Conservation (phyloP, 35 echinoderm and acorn worm species). For the Diadema setosum region DNA sequence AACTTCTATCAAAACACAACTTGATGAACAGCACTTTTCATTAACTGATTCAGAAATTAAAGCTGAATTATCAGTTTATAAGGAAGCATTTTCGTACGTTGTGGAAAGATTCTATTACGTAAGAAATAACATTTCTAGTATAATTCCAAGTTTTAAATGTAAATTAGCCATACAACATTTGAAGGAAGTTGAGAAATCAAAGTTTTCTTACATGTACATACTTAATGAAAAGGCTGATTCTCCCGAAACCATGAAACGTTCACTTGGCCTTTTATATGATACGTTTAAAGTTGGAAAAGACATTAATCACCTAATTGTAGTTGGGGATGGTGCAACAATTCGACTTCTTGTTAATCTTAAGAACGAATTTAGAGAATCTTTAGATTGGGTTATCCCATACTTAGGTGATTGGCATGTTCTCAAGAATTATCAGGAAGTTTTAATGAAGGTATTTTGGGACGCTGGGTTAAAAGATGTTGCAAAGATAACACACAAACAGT, state of each 20-base stretch:
- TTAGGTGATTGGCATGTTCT: slow-evolving; percentile 85
- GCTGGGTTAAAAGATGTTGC: slow-evolving; percentile 60
- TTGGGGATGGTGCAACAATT: slow-evolving; percentile 79
- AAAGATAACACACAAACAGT: slow-evolving; percentile 9
- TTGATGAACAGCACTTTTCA: not conserved
- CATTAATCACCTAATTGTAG: slow-evolving; percentile 52
- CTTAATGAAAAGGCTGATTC: slow-evolving; percentile 20
- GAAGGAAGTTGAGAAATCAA: not conserved
- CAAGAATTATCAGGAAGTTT: slow-evolving; percentile 68
- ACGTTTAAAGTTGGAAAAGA: slow-evolving; percentile 21
- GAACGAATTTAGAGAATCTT: no score
- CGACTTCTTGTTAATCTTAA: no score
- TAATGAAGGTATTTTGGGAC: slow-evolving; percentile 69
- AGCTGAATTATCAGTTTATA: not conserved
- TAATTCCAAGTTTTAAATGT: slow-evolving; percentile 22
- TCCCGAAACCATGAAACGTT: not conserved
- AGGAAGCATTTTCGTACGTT: slow-evolving; percentile 1
- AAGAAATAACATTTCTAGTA: not conserved
- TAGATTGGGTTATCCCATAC: slow-evolving; percentile 71
- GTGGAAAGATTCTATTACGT: not conserved
- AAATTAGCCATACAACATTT: not conserved
- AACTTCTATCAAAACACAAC: slow-evolving; percentile 9
- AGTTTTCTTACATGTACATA: not conserved
- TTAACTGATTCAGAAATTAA: not conserved
- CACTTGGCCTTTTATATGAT: not conserved